phyloP scores from a whole-genome alignment of 2,113 vertebrate genomes.

The Machaerirhynchus nigripectus region DNA sequence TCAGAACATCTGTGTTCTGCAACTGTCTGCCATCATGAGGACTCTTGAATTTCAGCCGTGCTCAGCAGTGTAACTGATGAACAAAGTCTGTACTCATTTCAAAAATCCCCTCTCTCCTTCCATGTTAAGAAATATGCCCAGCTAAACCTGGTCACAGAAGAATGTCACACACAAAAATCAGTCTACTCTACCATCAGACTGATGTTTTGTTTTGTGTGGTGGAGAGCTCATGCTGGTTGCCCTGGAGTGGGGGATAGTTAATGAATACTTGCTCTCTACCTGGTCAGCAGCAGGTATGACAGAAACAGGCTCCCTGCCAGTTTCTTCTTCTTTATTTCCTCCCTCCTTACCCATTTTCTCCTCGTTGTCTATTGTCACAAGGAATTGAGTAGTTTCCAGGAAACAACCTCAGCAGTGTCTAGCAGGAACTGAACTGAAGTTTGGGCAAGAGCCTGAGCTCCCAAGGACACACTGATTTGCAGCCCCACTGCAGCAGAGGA shows the following conservation, averaged over 20 bases:
- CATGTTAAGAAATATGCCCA: accelerated
- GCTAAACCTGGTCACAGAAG: background rate
- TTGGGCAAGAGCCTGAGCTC: background rate
- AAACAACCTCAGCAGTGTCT: background rate
- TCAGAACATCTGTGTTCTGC: background rate
- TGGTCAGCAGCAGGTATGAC: background rate
- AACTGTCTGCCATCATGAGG: background rate
- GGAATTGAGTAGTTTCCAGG: background rate
- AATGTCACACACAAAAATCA: background rate
- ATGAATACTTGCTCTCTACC: background rate
- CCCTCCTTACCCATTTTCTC: background rate
- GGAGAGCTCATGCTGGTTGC: background rate
- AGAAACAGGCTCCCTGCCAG: background rate
- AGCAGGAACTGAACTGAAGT: background rate
- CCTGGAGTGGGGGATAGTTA: background rate
- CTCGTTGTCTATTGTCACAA: background rate
- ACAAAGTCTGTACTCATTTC: background rate
- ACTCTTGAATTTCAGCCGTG: background rate
- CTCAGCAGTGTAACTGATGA: background rate
- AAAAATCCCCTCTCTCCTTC: background rate
- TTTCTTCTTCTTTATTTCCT: background rate
- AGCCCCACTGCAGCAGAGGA: accelerated
- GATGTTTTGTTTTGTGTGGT: background rate
- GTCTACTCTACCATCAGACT: background rate
- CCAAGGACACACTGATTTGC: accelerated